Percentiles rank a stretch among this genome's conserved stretches.
Evolutionary conservation across 2,888 invertebrate genomes (phyloP).

Genomic region (Nomada ferruginata): DNA sequence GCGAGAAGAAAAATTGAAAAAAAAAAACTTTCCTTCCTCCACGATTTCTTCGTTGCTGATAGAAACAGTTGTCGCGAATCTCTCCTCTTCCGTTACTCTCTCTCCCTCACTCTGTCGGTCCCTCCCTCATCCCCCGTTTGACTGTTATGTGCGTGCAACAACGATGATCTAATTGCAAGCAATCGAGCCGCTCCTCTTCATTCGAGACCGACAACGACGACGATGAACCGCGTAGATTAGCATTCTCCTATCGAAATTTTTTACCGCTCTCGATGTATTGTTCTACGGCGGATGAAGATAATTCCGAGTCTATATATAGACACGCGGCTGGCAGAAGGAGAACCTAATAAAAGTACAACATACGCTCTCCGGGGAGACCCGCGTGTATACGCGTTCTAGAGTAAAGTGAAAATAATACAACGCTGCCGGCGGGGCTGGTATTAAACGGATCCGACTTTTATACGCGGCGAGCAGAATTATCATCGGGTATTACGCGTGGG

Average conservation of each 20-base stretch:
- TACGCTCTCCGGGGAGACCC: conserved; percentile 38
- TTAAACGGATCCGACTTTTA: conserved; percentile 4
- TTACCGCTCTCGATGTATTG: conserved; percentile 57
- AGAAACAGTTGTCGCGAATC: no score
- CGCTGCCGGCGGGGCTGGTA: conserved; percentile 25
- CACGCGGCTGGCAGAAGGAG: conserved; percentile 61
- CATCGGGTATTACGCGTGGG: not conserved
- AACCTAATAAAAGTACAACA: conserved; percentile 64
- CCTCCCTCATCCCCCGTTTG: not conserved
- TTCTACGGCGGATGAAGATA: conserved; percentile 71
- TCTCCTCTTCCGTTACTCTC: not conserved
- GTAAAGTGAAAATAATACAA: conserved; percentile 53
- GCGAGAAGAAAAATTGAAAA: not conserved
- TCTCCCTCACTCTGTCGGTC: no score
- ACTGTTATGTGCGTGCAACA: not conserved
- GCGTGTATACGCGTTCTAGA: conserved; percentile 38
- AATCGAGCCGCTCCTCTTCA: conserved; percentile 28
- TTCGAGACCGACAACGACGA: conserved; percentile 11
- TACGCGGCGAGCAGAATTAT: not conserved
- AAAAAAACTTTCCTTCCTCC: no score
- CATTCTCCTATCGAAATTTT: conserved; percentile 57
- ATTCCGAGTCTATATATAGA: conserved; percentile 72
- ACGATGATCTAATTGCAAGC: conserved; percentile 34
- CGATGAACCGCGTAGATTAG: conserved; percentile 48
- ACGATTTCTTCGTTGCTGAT: no score